phyloP scores from a whole-genome alignment of 2,113 vertebrate species.

The Poeciliopsis retropinna region DNA sequence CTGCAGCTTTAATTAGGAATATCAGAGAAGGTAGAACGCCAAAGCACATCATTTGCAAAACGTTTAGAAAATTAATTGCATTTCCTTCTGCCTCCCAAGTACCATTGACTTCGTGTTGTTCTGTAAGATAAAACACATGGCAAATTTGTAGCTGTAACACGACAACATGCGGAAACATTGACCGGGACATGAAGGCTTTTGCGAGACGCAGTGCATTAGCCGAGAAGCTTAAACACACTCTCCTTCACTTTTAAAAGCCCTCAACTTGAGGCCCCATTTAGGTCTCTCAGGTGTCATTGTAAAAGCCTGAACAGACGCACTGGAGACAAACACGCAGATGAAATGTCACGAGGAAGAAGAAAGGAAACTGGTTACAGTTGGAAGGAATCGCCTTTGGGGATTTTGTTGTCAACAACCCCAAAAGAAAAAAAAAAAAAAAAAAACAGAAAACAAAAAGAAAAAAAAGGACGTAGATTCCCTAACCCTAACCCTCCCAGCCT shows the following conservation, averaged over 20 bases:
- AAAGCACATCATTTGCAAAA: neutral
- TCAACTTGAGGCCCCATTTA: conserved; percentile 11
- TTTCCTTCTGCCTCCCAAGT: neutral
- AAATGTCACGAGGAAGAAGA: conserved; percentile 43
- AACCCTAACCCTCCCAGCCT: too few species aligned
- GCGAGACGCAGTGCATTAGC: neutral
- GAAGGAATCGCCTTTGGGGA: conserved; percentile 38
- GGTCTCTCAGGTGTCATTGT: conserved; percentile 44
- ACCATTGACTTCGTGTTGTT: neutral
- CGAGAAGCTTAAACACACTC: neutral
- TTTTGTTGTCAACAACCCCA: conserved; percentile 39
- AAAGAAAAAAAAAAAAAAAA: neutral
- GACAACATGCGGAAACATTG: neutral
- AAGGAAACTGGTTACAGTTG: conserved; percentile 45
- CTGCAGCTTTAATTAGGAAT: neutral
- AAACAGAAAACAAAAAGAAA: too few species aligned
- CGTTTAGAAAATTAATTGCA: too few species aligned
- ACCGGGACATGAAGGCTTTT: neutral
- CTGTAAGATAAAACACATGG: neutral
- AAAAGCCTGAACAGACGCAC: conserved; percentile 38
- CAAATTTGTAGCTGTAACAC: neutral
- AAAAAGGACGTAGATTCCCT: conserved; percentile 38
- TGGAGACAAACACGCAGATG: conserved; percentile 42
- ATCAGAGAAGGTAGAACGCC: neutral
- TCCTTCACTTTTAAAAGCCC: neutral